Evolutionary conservation across 2,888 invertebrate genomes (phyloP).

Genomic region (Leptopilina syphax): DNA sequence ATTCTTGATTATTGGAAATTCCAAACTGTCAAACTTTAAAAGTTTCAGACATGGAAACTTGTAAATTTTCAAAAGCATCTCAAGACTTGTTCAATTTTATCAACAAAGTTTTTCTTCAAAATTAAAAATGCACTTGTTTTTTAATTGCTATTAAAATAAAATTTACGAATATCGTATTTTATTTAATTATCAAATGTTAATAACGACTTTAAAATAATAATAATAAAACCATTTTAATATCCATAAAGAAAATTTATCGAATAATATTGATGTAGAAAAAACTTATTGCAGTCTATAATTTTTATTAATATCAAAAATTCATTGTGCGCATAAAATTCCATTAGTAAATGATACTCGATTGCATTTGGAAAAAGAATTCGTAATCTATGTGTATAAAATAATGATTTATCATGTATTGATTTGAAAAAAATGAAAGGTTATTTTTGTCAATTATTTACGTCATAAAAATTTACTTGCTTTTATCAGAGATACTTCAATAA

Average conservation of each 20-base stretch:
- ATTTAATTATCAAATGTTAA: no score
- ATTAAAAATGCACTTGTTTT: not conserved
- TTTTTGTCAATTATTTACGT: not conserved
- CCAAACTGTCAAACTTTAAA: not conserved
- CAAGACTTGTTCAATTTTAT: not conserved
- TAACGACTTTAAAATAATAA: not conserved
- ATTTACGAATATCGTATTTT: no score
- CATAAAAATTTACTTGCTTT: not conserved
- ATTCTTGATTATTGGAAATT: constrained; percentile 1
- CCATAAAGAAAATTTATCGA: not conserved
- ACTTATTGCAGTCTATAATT: not conserved
- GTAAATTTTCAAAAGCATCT: constrained; percentile 10
- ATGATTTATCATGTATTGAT: not conserved
- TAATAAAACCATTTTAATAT: not conserved
- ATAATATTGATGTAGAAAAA: not conserved
- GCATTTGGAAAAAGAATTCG: not conserved
- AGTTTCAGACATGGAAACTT: constrained; percentile 3
- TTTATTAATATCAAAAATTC: not conserved
- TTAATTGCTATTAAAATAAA: not conserved
- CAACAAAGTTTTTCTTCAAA: not conserved
- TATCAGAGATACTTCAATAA: no score
- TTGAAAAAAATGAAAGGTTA: not conserved
- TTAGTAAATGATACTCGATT: not conserved
- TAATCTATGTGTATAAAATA: not conserved
- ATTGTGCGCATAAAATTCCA: not conserved